Base-by-base conservation (phyloP, 92 coral and sea anemone species). In the Zoanthus solanderi region DNA sequence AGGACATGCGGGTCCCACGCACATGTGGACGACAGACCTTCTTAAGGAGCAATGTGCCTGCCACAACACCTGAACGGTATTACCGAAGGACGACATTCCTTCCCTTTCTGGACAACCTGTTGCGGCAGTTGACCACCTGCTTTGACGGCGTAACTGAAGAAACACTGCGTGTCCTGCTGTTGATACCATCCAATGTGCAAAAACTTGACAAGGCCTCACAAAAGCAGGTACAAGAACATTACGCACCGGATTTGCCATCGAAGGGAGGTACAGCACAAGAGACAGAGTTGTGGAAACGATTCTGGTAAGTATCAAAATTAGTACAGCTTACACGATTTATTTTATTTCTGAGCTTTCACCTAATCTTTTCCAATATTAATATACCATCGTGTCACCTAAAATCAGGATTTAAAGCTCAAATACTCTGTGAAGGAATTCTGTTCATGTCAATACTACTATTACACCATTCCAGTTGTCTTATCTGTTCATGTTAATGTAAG, bases 31-130 rank as follows among this genome's bases (percentile, higher is more conserved):
- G 89, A 42, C 88, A 90, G 85, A 90, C 90, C 76, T 78, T 77
- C 76, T 78, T 77, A 74, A 78, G 63, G 82, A 88, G 53, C 85
- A 88, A 88, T 80, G 87, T 81, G 29, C 81, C 37, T 56, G 90
- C 92, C 78, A 88, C 78, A 87, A 88, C 65, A 31, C 92, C 90
- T 88, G 79, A 72, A 54, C 78, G 58, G 58, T 79, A 88, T 84
- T 88, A 45, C 74, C 80, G 84, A 88, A 85, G 91, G 50, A 45
- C 87, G 48, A 58, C 72, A 57, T 92, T 92, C 87, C 45, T 87
- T 83, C 86, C 90, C 74, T 92, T 88, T 79, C 92, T 92, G 67
- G 92, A 92, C 88, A 87, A 82, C 91, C 84, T 84, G 78, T 32
- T 91, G 89, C 66, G 76, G 71, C 89, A 91, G 75, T 76, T 91